Conservation (phyloP, 2,113 vertebrate species). For the Ophthalmolycus amberensis region DNA sequence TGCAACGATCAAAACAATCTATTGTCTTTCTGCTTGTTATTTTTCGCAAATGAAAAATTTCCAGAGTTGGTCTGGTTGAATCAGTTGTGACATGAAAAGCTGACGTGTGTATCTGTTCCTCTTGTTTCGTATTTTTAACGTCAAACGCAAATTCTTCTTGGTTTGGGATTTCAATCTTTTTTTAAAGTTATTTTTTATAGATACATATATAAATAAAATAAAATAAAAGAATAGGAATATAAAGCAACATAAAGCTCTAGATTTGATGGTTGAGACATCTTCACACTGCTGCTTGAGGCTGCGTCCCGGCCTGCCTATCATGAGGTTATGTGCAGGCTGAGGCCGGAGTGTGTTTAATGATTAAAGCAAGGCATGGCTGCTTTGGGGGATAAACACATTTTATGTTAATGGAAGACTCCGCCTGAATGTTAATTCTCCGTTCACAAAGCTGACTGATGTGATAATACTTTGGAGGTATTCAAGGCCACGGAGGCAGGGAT, state of each 20-base stretch:
- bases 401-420: constrained; percentile 42
- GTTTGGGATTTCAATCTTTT: neutral
- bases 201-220: no score
- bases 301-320: constrained; percentile 10
- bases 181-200: no score
- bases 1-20: constrained; percentile 27
- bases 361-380: constrained; percentile 52
- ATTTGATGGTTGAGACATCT: neutral
- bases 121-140: neutral
- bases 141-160: neutral
- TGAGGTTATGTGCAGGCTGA: constrained; percentile 28
- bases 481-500: constrained; percentile 65
- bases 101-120: neutral
- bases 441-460: constrained; percentile 69
- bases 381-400: constrained; percentile 75
- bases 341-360: constrained; percentile 31
- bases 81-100: neutral
- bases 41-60: neutral
- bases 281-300: neutral
- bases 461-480: constrained; percentile 55
- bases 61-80: neutral
- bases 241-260: neutral
- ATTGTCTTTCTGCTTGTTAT: neutral
- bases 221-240: neutral
- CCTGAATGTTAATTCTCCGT: constrained; percentile 64